These are phyloP conservation scores for Psephotus haematonotus DNA, from an alignment of 2,113 vertebrate species.

Conservation along the genomic window DNA sequence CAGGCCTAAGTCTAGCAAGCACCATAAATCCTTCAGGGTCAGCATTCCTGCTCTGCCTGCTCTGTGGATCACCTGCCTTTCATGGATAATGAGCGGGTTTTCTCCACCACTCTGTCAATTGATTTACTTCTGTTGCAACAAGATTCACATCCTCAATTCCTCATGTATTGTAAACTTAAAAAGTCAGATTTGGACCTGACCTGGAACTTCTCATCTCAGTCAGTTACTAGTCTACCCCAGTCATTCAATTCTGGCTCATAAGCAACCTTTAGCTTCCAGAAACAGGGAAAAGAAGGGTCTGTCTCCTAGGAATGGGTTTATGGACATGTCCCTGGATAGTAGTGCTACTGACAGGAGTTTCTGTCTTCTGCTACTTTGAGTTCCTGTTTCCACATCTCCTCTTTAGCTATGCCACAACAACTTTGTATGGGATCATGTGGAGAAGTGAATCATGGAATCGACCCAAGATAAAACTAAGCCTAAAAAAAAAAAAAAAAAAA, in stretches of 20 bases:
- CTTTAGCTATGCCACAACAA: background rate
- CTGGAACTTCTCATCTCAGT: background rate
- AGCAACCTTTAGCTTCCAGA: background rate
- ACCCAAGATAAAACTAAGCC: background rate
- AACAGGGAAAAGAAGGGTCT: background rate
- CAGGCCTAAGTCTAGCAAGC: background rate
- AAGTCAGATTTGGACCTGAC: background rate
- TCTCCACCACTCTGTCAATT: background rate
- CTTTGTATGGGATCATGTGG: background rate
- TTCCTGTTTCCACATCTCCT: background rate
- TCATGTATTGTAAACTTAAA: background rate
- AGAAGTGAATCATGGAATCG: background rate
- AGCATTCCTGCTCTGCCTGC: background rate
- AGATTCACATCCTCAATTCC: background rate
- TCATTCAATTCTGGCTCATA: background rate
- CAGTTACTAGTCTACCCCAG: background rate
- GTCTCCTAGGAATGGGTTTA: background rate
- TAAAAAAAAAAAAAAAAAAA: background rate
- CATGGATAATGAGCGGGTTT: background rate
- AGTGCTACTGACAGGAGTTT: background rate
- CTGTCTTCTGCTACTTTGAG: background rate
- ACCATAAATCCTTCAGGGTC: constrained; percentile 38
- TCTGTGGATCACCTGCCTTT: background rate
- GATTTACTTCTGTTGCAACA: constrained; percentile 15
- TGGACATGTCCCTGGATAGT: background rate